Conservation (phyloP, 2,797 vertebrate species). For the Manis javanica region DNA sequence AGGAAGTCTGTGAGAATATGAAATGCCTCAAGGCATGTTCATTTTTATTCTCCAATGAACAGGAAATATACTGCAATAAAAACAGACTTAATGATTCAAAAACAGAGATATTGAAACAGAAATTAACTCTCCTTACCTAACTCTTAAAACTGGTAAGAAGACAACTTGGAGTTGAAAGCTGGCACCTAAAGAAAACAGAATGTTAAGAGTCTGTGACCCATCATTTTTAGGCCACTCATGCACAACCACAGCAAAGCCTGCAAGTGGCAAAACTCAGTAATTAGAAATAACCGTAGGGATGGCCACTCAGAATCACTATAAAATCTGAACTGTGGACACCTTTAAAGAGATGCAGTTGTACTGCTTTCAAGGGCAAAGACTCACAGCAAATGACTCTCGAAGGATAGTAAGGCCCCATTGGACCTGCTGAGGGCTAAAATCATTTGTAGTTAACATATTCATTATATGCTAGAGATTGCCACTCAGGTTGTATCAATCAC, state of each 20-base stretch:
- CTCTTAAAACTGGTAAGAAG: slow-evolving; percentile 5
- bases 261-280: neutral
- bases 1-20: slow-evolving; percentile 66
- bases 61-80: slow-evolving; percentile 60
- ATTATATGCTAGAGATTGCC: neutral
- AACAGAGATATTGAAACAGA: slow-evolving; percentile 68
- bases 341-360: neutral
- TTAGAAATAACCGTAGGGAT: neutral
- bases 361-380: neutral
- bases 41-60: slow-evolving; percentile 71
- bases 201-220: neutral
- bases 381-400: neutral
- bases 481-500: neutral
- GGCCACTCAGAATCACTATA: neutral
- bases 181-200: neutral
- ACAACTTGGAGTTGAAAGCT: neutral
- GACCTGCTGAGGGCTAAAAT: neutral
- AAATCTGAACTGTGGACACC: neutral
- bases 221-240: neutral
- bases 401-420: neutral
- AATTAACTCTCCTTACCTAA: slow-evolving; percentile 56
- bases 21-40: slow-evolving; percentile 34
- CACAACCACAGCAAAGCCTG: neutral
- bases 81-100: slow-evolving; percentile 66
- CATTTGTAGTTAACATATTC: neutral